These are phyloP conservation scores for Sardina pilchardus DNA, from an alignment of 2,113 vertebrate species.

Conservation along the genomic window DNA sequence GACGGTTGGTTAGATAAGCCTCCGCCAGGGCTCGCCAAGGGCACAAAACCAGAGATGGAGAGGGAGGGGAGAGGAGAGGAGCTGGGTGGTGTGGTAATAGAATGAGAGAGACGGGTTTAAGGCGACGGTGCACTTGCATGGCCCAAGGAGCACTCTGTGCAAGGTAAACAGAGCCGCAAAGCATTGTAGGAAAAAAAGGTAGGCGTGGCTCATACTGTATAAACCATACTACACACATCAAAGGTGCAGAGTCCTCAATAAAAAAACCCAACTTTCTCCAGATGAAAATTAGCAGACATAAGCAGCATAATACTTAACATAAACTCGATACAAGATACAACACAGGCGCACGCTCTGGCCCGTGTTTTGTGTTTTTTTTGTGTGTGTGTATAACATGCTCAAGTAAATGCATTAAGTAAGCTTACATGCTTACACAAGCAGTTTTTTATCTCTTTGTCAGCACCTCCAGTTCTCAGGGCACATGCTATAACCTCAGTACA, in stretches of 20 bases:
- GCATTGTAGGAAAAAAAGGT: background rate
- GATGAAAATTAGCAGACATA: background rate
- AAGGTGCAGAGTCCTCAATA: background rate
- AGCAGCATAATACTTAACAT: background rate
- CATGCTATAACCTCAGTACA: background rate
- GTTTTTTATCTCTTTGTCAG: background rate
- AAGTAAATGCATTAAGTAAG: background rate
- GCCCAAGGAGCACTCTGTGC: background rate
- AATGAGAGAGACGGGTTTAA: background rate
- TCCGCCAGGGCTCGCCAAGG: background rate
- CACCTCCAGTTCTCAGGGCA: background rate
- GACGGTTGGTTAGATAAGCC: slow-evolving; percentile 5
- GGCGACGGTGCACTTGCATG: background rate
- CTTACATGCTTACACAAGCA: background rate
- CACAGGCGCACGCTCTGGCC: background rate
- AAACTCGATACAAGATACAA: background rate
- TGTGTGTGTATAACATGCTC: background rate
- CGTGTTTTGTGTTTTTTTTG: background rate
- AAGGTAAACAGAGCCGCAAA: background rate
- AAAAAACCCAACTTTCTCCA: background rate
- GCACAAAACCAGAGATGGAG: background rate
- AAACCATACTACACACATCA: background rate
- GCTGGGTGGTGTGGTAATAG: background rate
- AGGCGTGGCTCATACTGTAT: background rate
- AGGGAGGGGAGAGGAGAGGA: background rate